Evolutionary conservation across 2,797 vertebrate genomes (phyloP).

Genomic region (Labeo calbasu): DNA sequence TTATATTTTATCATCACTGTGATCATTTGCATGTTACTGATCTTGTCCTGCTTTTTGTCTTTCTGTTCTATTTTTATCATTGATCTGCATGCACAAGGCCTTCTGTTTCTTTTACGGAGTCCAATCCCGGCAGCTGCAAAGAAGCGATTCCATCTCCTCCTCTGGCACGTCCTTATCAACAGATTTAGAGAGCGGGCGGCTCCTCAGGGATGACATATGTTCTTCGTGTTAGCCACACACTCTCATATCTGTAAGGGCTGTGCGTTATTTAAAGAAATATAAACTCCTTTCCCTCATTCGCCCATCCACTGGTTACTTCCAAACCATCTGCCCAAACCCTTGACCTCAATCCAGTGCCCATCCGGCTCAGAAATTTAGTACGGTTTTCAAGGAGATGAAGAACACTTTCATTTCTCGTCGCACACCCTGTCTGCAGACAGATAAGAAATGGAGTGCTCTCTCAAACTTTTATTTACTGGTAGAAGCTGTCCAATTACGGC

Average conservation of each 20-base stretch:
- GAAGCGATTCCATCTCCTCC: slow-evolving; percentile 87
- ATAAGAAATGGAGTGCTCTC: slow-evolving; percentile 44
- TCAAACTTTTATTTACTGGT: slow-evolving; percentile 41
- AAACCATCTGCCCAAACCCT: slow-evolving; percentile 35
- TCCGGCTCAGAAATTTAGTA: slow-evolving; percentile 17
- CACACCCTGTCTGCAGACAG: slow-evolving; percentile 20
- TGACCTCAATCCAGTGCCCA: slow-evolving; percentile 31
- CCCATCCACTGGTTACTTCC: slow-evolving; percentile 33
- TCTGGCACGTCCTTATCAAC: slow-evolving; percentile 92
- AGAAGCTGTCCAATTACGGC: background rate
- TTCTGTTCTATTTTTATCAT: slow-evolving; percentile 67
- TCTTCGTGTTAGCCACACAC: slow-evolving; percentile 77
- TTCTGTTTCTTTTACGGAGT: slow-evolving; percentile 98
- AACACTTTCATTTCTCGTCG: slow-evolving; percentile 24
- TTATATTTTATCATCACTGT: slow-evolving; percentile 5
- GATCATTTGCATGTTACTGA: slow-evolving; percentile 43
- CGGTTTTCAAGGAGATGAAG: slow-evolving; percentile 27
- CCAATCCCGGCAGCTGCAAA: slow-evolving; percentile 87
- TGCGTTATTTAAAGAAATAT: slow-evolving; percentile 54
- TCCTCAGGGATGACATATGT: slow-evolving; percentile 88
- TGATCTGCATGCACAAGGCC: slow-evolving; percentile 86
- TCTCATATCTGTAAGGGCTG: slow-evolving; percentile 77
- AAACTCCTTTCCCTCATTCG: slow-evolving; percentile 30
- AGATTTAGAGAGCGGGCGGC: slow-evolving; percentile 94
- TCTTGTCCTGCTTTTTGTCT: slow-evolving; percentile 61